Evolutionary conservation across 2,113 vertebrate species (phyloP), one percentile per base, ranked within the genome.

Genomic region (Syngnathoides biaculeatus): DNA sequence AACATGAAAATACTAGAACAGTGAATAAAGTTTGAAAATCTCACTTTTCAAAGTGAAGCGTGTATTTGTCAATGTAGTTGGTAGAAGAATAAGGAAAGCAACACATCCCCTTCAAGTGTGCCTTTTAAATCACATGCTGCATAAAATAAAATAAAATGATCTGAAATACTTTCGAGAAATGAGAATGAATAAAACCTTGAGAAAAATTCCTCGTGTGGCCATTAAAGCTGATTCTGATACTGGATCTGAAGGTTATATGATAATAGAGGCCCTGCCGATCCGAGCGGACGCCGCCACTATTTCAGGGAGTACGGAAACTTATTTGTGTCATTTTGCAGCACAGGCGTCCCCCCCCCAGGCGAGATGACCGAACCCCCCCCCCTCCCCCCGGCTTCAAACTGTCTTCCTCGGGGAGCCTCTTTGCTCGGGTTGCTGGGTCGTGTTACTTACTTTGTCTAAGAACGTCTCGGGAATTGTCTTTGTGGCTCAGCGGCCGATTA

Each of bases 401-500:
- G 65, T 53, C 52, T 58, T 67, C 39, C 39, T 19, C 5, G 59
- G 59, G 55, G 62, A 57, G 62, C 45, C 27, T 67, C 67, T 78
- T 77, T 76, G 58, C 48, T 67, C 66, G 57, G 59, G 38, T 71
- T 65, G 65, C 55, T 69, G 47, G 35, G 42, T 40, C 67, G 27
- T 57, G 57, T 75, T 68, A 73, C 22, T 56, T 68, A 73, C 22
- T 48, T 56, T 39, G 30, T 12, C 24, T 26, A 27, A 7, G 12
- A 7, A 27, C 43, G 4, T 52, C 82, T 26, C 22, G 73, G 73
- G 79, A 80, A 73, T 77, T 71, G 59, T 14, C 42, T 80, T 14
- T 60, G 76, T 63, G 56, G 65, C 60, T 71, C 67, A n/a, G 43
- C 67, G 75, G 76, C 65, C 79, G 72, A 53, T 65, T 57, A 64